Evolutionary conservation across 2,888 invertebrate species (phyloP).

Genomic region (Lepidochitona cinerea): DNA sequence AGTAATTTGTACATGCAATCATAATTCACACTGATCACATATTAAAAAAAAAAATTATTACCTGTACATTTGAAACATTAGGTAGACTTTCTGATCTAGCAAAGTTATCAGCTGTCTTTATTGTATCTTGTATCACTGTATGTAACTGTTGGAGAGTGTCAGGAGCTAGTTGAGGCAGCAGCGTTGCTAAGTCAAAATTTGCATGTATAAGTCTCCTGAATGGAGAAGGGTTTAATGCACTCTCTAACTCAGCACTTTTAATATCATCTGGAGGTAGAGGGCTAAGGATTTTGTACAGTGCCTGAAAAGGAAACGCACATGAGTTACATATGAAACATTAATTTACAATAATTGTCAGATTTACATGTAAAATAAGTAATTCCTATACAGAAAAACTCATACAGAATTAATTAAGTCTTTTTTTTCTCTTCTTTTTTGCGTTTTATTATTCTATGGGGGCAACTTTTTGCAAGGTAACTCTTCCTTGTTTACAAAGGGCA

Average conservation of each 20-base stretch:
- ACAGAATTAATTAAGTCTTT: no score
- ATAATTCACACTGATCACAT: no score
- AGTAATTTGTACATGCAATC: no score
- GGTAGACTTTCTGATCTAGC: neutral
- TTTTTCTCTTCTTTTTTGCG: no score
- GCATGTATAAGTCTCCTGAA: conserved; percentile 43
- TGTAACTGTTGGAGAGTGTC: conserved; percentile 44
- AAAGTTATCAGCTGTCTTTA: conserved; percentile 42
- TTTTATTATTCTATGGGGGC: no score
- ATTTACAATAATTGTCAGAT: no score
- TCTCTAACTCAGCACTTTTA: conserved; percentile 43
- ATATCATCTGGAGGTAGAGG: conserved; percentile 51
- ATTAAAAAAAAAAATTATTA: neutral
- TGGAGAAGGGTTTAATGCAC: conserved; percentile 41
- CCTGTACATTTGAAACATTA: neutral
- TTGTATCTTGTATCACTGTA: conserved; percentile 46
- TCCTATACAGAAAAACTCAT: no score
- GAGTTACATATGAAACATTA: no score
- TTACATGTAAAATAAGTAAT: no score
- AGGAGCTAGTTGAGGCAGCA: conserved; percentile 44
- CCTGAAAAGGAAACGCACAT: conserved; percentile 41
- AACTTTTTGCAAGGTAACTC: no score
- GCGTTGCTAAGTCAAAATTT: conserved; percentile 42
- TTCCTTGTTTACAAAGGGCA: no score
- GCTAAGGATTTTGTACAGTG: conserved; percentile 53